Base-by-base conservation (phyloP, 1,140 invertebrate genomes). In the Drosophila mayri region DNA sequence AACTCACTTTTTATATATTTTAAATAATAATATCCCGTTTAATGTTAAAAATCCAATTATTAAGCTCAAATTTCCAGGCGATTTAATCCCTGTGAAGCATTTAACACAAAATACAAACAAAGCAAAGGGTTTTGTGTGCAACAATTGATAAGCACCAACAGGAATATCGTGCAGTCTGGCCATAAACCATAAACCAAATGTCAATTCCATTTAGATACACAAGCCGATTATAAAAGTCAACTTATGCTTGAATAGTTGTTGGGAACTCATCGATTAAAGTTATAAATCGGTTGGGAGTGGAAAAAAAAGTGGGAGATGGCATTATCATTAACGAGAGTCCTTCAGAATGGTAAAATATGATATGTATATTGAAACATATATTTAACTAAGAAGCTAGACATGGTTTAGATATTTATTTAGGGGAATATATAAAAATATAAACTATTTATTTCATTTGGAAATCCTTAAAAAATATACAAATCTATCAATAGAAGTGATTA, bases 201-300 rank as follows among this genome's bases (percentile, higher is more conserved):
- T 20, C 47, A 47, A 46, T 54, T 43, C 71, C 61, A 76, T 80
- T 80, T 57, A 71, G 47, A 76, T 61, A 58, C 32, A 41, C 20
- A 79, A 60, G 40, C 57, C 76, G 68, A 78, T 82, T 73, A 18
- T 30, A 57, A 41, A 81, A 67, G 50, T 47, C 41, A 22, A 76
- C 41, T 52, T 35, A 32, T 35, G 49, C 30, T 40, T 44, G 28
- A 22, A 37, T 43, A 14, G 46, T 52, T 66, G 50, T 14, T 65
- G 18, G 18, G 2, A 16, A 18, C 5, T 35, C 30, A 49, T 72
- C 18, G 49, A 47, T 68, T 62, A 7, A 22, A 35, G 47, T 11
- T 18, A 37, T 18, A 37, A 52, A 65, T 49, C 20, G 25, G 46
- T 43, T 52, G 47, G 38, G 32, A 61, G 59, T 30, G 12, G 20